These are phyloP conservation scores for Illadopsis cleaveri DNA, from an alignment of 2,113 vertebrate species.

Conservation along the genomic window DNA sequence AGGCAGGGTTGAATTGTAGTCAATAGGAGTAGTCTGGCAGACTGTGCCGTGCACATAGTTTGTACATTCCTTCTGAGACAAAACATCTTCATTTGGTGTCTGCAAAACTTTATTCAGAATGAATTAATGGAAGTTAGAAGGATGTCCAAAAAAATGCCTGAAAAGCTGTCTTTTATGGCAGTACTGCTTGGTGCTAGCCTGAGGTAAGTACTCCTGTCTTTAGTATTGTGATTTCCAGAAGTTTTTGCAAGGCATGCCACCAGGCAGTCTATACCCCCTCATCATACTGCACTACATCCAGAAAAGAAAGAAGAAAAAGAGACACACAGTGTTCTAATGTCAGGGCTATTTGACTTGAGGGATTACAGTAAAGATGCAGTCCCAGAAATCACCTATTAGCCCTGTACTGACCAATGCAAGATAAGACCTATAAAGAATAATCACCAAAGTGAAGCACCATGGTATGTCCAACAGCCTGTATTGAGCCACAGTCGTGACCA, in stretches of 20 bases:
- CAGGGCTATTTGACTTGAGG: neutral
- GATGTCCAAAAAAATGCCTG: neutral
- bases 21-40: neutral
- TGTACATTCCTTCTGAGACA: neutral
- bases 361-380: neutral
- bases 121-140: neutral
- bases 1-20: accelerated
- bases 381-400: neutral
- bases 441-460: accelerated
- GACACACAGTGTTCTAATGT: neutral
- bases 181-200: neutral
- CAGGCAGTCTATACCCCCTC: accelerated
- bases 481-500: neutral
- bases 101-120: neutral
- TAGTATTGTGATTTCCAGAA: neutral
- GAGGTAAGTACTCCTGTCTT: neutral
- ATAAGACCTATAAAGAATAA: neutral
- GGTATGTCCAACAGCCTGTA: accelerated
- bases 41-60: neutral
- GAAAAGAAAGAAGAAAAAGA: neutral
- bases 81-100: neutral
- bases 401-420: neutral
- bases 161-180: neutral
- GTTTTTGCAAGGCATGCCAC: neutral
- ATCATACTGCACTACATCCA: neutral